Conservation (phyloP, 2,797 vertebrate species). For the Arctocebus calabarensis region DNA sequence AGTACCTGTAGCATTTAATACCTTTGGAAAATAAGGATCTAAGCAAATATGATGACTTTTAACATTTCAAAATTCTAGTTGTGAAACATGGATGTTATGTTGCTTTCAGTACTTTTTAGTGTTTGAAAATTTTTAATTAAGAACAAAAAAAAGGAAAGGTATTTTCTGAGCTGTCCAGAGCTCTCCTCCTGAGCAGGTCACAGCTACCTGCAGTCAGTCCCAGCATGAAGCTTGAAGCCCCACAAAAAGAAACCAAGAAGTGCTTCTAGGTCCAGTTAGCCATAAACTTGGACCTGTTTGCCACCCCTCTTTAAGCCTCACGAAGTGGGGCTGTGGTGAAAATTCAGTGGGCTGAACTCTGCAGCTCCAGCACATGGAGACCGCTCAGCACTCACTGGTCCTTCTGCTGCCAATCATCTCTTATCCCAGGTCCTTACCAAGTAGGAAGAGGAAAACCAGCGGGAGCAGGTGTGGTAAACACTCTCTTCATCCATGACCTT, state of each 20-base stretch:
- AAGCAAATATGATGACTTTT: neutral
- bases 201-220: neutral
- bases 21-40: neutral
- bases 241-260: neutral
- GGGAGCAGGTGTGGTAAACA: no score
- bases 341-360: neutral
- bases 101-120: neutral
- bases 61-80: neutral
- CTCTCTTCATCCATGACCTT: neutral
- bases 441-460: neutral
- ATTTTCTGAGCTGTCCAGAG: neutral
- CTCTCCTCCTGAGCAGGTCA: no score
- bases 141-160: no score
- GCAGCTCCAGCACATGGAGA: accelerated
- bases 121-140: neutral
- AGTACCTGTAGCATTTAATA: neutral
- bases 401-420: neutral
- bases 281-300: accelerated
- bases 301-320: neutral
- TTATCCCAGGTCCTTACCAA: no score
- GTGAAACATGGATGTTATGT: neutral
- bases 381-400: accelerated
- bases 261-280: neutral
- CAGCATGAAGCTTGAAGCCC: neutral
- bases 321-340: neutral